phyloP scores from a whole-genome alignment of 1,140 invertebrate species.

The Pollicipes pollicipes region DNA sequence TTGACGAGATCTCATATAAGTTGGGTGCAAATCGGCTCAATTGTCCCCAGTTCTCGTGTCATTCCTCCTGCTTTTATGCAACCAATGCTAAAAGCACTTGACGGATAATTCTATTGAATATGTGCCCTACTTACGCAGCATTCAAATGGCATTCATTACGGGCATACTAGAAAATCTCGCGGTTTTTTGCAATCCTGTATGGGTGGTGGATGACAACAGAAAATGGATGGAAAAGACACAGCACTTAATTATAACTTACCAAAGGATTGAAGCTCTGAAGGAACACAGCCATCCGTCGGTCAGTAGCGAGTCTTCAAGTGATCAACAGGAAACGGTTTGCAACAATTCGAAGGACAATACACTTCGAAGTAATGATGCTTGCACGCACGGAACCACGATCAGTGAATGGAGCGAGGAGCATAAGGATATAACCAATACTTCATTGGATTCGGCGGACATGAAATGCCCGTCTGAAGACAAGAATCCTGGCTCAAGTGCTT shows the following conservation, averaged over 20 bases:
- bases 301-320: neutral
- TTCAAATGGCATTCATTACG: neutral
- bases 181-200: neutral
- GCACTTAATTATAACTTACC: neutral
- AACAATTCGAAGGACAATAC: neutral
- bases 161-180: neutral
- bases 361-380: neutral
- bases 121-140: too few relatives aligned
- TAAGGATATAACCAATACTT: neutral
- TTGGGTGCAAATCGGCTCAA: too few relatives aligned
- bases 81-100: too few relatives aligned
- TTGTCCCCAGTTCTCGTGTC: too few relatives aligned
- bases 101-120: too few relatives aligned
- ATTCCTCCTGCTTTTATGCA: too few relatives aligned
- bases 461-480: too few relatives aligned
- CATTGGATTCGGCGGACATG: neutral
- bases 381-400: neutral
- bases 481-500: too few relatives aligned
- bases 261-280: neutral
- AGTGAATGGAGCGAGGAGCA: neutral
- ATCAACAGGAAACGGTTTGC: neutral
- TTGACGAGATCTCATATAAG: too few relatives aligned
- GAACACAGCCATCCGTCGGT: neutral
- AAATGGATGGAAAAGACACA: neutral
- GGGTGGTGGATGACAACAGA: neutral